These are phyloP conservation scores for Lasiommata megera DNA, from an alignment of 2,888 invertebrate genomes.

Conservation along the genomic window DNA sequence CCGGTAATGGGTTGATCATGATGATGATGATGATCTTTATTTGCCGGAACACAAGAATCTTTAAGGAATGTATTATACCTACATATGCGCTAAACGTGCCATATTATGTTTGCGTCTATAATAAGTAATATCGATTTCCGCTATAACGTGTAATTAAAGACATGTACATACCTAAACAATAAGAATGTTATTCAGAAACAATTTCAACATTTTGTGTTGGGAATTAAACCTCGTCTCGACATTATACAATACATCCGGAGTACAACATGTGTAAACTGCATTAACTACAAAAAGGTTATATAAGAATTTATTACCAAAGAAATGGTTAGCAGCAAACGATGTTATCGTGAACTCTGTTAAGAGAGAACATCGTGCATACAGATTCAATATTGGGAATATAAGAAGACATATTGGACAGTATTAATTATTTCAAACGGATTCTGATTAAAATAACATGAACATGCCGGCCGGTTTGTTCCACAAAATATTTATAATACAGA, in stretches of 20 bases:
- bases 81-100: neutral
- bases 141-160: slow-evolving; percentile 2
- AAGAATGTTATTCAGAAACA: slow-evolving; percentile 9
- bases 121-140: neutral
- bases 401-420: no score
- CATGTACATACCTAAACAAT: neutral
- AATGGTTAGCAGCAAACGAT: neutral
- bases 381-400: no score
- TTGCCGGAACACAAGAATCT: no score
- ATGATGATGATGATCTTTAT: no score
- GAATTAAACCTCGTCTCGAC: neutral
- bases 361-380: neutral
- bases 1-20: no score
- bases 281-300: neutral
- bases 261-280: neutral
- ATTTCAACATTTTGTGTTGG: neutral
- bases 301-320: neutral
- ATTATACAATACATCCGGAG: slow-evolving; percentile 6
- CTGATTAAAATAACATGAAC: no score
- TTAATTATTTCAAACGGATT: no score
- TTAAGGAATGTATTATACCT: no score
- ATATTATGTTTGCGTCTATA: neutral
- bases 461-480: no score
- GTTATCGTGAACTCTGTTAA: neutral
- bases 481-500: no score